These are phyloP conservation scores for Ictalurus punctatus DNA, from an alignment of 2,113 vertebrate genomes.

Conservation along the genomic window DNA sequence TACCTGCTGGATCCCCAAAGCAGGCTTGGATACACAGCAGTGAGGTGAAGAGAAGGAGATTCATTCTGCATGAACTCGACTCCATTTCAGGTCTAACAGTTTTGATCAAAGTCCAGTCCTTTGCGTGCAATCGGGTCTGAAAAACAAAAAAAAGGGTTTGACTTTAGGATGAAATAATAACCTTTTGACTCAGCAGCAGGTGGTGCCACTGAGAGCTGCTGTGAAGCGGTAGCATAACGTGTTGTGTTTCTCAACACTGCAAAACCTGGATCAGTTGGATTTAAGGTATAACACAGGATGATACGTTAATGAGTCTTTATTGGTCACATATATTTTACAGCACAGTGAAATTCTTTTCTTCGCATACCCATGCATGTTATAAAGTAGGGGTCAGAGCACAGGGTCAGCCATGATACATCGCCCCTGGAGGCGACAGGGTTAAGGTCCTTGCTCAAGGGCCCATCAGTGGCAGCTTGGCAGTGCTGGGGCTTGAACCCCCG, in stretches of 20 bases:
- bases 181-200: background rate
- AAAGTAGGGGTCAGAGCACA: too few species aligned
- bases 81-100: constrained; percentile 61
- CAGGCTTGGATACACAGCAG: constrained; percentile 62
- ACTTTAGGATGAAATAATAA: background rate
- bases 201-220: background rate
- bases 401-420: too few species aligned
- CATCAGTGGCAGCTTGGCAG: too few species aligned
- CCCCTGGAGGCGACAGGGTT: too few species aligned
- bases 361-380: too few species aligned
- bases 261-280: background rate
- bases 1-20: constrained; percentile 65
- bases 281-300: background rate
- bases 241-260: background rate
- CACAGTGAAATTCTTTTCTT: too few species aligned
- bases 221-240: too few species aligned
- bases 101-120: constrained; percentile 52
- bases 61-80: constrained; percentile 46
- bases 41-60: constrained; percentile 47
- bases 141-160: background rate
- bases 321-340: too few species aligned
- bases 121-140: background rate
- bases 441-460: too few species aligned
- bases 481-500: too few species aligned
- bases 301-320: background rate